Percentiles rank a stretch among this genome's conserved stretches.
Conservation (phyloP, 2,113 vertebrate species). For the Campylomormyrus numenius region DNA sequence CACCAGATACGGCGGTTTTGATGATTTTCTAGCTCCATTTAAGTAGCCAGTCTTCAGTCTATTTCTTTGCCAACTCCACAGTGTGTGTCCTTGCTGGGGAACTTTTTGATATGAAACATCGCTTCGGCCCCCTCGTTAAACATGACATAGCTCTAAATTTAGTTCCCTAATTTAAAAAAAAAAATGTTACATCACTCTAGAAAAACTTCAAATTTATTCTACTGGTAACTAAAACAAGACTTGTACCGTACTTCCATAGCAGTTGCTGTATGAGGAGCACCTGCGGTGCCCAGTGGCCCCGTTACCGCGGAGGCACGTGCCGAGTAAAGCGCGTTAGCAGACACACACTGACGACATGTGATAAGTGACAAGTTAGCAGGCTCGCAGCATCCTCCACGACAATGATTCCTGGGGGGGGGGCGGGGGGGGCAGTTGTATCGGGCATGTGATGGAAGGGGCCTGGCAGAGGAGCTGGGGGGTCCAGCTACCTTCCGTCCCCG, state of each 20-base stretch:
- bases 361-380: neutral
- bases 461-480: constrained; percentile 66
- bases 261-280: neutral
- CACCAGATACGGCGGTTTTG: neutral
- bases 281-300: neutral
- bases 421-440: constrained; percentile 46
- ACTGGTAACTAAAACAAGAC: neutral
- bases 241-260: neutral
- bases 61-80: neutral
- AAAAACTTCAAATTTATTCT: neutral
- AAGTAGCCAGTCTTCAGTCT: neutral
- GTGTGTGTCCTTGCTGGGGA: neutral
- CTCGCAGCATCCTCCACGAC: neutral
- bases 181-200: neutral
- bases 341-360: neutral
- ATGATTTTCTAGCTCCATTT: neutral
- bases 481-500: constrained; percentile 36
- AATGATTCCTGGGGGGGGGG: constrained; percentile 21
- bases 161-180: neutral
- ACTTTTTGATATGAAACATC: neutral
- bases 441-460: neutral
- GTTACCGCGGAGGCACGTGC: neutral
- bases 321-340: neutral
- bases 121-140: neutral
- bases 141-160: neutral